Evolutionary conservation across 2,888 invertebrate genomes (phyloP), one percentile per base, ranked within the genome.

Genomic region (Scaptomyza caliginosa): DNA sequence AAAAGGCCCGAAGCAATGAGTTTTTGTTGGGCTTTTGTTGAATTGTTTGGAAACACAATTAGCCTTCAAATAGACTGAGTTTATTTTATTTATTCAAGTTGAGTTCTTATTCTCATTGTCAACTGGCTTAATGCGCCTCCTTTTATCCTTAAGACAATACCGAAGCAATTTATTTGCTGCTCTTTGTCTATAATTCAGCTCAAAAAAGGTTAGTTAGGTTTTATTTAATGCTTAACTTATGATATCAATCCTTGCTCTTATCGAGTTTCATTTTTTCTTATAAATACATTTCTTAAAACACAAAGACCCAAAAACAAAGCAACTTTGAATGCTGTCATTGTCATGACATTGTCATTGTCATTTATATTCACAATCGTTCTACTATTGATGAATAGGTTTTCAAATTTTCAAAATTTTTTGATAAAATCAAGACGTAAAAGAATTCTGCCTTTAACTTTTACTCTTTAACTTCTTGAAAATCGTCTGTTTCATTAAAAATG

Each of bases 31-130:
- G 24, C 36, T 32, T 30, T 34, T 6, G 32, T 11, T 17, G 48
- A 56, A 59, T 39, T 57, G 34, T 69, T 70, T 60, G 69, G 13
- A 57, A 74, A 74, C 42, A 69, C 72, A 74, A 65, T 73, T 73
- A 65, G 65, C 65, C 59, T 55, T 23, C 17, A 54, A 59, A 42
- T 21, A 51, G 56, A 40, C 58, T n/a, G n/a, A 59, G 17, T 16
- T 36, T n/a, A 38, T 38, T 57, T 57, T 54, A 32, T 50, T 32
- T 19, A 17, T 34, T 60, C 23, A 16, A 48, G 10, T 40, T 21
- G 7, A 32, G 4, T 39, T 26, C 32, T 45, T 48, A 23, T 38
- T 48, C 49, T 49, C 24, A 34, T 46, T 64, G 54, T 34, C 45
- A 58, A 54, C 42, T 38, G 51, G 17, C 30, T 52, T 23, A 58